Conservation (phyloP, 1,140 invertebrate genomes). For the Pseudomyrmex dendroicus region DNA sequence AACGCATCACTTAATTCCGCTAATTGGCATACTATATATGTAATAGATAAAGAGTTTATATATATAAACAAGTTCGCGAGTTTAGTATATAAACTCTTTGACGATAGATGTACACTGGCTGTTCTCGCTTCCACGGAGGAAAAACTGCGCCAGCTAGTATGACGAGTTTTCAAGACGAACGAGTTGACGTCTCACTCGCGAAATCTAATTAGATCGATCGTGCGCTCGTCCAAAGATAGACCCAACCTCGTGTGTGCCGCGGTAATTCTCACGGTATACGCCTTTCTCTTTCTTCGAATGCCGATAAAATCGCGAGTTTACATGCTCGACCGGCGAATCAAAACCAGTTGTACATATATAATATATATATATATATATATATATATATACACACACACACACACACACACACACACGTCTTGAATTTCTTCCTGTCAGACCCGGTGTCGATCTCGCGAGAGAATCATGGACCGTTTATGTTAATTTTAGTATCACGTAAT, state of each 20-base stretch:
- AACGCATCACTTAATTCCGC: slow-evolving; percentile 27
- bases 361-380: no score
- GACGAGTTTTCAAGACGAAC: slow-evolving; percentile 45
- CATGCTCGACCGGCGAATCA: slow-evolving; percentile 59
- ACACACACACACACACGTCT: no score
- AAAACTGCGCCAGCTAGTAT: neutral
- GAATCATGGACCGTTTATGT: slow-evolving; percentile 43
- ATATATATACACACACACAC: no score
- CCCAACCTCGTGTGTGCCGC: neutral
- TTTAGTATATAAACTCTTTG: neutral
- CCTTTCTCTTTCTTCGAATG: slow-evolving; percentile 39
- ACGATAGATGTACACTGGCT: neutral
- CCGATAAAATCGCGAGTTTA: slow-evolving; percentile 72
- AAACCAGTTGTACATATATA: slow-evolving; percentile 53
- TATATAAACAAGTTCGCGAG: neutral
- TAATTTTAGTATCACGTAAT: slow-evolving; percentile 55
- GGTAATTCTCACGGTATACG: slow-evolving; percentile 10
- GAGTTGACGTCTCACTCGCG: slow-evolving; percentile 68
- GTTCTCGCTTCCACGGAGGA: slow-evolving; percentile 27
- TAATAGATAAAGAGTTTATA: neutral
- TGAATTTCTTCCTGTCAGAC: slow-evolving; percentile 43
- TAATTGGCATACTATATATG: neutral
- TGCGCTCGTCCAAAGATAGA: slow-evolving; percentile 34
- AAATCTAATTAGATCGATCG: slow-evolving; percentile 70
- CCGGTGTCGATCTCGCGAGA: slow-evolving; percentile 22